Conservation (phyloP, 2,113 vertebrate species). For the Oreocharis arfaki region DNA sequence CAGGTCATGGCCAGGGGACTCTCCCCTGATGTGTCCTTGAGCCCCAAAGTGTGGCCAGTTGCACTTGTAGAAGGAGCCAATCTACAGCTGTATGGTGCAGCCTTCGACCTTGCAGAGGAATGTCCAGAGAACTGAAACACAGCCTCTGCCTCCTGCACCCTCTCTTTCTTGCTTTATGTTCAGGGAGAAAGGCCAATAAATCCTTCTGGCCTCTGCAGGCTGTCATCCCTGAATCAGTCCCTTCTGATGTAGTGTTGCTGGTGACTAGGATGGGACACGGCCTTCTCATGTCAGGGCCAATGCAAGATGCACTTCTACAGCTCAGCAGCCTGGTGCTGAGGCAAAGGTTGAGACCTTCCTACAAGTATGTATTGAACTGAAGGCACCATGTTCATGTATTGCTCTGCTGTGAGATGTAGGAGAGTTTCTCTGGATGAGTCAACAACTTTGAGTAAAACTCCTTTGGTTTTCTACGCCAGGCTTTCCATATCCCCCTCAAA, state of each 20-base stretch:
- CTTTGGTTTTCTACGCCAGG: background rate
- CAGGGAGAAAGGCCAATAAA: background rate
- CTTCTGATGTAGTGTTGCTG: background rate
- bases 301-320: background rate
- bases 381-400: background rate
- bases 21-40: background rate
- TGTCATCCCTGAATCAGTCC: background rate
- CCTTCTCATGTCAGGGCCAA: background rate
- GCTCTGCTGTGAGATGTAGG: background rate
- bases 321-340: background rate
- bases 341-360: background rate
- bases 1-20: background rate
- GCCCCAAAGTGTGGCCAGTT: background rate
- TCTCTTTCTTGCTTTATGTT: background rate
- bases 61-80: background rate
- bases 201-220: background rate
- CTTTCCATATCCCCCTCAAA: background rate
- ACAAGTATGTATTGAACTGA: background rate
- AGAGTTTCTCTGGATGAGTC: background rate
- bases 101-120: background rate
- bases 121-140: background rate
- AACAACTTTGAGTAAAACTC: background rate
- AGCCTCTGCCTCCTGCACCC: background rate
- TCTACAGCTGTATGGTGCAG: too few species aligned
- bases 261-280: background rate